Evolutionary conservation across 2,797 vertebrate genomes (phyloP).

Genomic region (Rhodeus uyekii): DNA sequence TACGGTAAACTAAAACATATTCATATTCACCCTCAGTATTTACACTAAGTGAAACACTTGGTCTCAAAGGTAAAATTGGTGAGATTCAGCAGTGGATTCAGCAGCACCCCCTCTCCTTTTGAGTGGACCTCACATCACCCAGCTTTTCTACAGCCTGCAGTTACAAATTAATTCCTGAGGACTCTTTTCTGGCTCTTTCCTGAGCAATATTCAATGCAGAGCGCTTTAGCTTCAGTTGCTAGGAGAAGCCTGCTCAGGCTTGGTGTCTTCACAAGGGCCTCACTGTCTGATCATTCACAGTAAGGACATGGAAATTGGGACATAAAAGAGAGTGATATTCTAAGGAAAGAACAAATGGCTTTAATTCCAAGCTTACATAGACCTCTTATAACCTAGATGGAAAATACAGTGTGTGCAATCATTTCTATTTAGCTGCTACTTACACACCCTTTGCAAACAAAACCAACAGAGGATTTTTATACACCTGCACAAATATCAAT

Average conservation of each 20-base stretch:
- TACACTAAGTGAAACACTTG: background rate
- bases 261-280: slow-evolving; percentile 74
- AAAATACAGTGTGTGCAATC: background rate
- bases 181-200: slow-evolving; percentile 45
- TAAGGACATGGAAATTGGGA: background rate
- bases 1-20: background rate
- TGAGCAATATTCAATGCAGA: slow-evolving; percentile 62
- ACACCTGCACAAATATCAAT: slow-evolving; percentile 32
- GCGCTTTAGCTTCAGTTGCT: slow-evolving; percentile 75
- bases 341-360: slow-evolving; percentile 6
- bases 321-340: background rate
- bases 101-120: background rate
- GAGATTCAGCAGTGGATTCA: background rate
- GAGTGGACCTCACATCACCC: background rate
- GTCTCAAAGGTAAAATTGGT: background rate
- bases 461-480: background rate
- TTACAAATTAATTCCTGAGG: slow-evolving; percentile 20
- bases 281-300: slow-evolving; percentile 60
- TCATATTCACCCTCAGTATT: background rate
- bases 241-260: slow-evolving; percentile 76
- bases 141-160: slow-evolving; percentile 5
- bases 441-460: slow-evolving; percentile 18
- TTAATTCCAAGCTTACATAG: slow-evolving; percentile 6
- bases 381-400: background rate
- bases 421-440: background rate